phyloP scores from a whole-genome alignment of 37 sponge, comb jelly and placozoan genomes.

The Aplysina aerophoba region DNA sequence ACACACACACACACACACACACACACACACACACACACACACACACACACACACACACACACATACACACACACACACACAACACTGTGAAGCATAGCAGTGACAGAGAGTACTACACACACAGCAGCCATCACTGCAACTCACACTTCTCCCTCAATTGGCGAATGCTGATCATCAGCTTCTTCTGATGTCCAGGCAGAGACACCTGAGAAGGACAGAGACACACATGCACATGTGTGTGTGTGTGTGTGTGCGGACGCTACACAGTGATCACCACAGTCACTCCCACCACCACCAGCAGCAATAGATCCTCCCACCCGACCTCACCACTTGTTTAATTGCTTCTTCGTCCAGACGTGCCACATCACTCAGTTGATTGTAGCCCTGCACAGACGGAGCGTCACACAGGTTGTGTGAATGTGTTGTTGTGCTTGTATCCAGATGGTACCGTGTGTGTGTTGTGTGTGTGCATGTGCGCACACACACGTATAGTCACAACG shows the following conservation, averaged over 20 bases:
- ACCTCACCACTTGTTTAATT: conserved; percentile 33
- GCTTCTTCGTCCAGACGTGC: conserved; percentile 42
- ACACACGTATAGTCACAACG: neutral
- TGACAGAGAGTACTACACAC: too few relatives aligned
- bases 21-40: neutral
- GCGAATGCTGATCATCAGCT: conserved; percentile 2
- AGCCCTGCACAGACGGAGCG: conserved; percentile 53
- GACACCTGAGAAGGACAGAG: conserved; percentile 1
- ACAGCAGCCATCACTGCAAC: too few relatives aligned
- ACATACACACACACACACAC: neutral
- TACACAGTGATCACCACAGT: too few relatives aligned
- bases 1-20: too few relatives aligned
- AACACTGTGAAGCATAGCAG: neutral
- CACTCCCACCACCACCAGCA: neutral
- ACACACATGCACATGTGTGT: conserved; percentile 37
- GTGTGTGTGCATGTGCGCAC: too few relatives aligned
- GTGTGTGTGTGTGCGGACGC: too few relatives aligned
- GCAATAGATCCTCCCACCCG: neutral
- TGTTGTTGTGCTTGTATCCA: neutral
- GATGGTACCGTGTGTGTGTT: too few relatives aligned
- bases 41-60: neutral
- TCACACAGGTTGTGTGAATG: too few relatives aligned
- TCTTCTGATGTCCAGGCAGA: conserved; percentile 12
- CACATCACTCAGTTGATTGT: conserved; percentile 80
- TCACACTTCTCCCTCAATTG: conserved; percentile 44